These are phyloP conservation scores for Lagodon rhomboides DNA, from an alignment of 2,797 vertebrate genomes.

Conservation along the genomic window DNA sequence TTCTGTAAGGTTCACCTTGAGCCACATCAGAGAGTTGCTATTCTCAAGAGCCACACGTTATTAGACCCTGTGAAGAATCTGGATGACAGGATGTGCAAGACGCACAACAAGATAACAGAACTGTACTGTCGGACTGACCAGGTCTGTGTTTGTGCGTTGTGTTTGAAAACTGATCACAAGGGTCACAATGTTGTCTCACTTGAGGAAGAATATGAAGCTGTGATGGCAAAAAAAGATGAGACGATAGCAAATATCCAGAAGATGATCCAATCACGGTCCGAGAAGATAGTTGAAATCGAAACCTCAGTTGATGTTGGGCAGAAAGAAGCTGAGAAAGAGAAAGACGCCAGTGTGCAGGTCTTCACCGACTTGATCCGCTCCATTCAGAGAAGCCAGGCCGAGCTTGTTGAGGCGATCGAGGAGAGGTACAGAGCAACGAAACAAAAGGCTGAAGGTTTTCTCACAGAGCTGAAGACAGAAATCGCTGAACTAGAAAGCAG, in stretches of 20 bases:
- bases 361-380: conserved; percentile 38
- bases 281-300: conserved; percentile 44
- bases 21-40: too few relatives aligned
- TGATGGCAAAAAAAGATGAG: conserved; percentile 12
- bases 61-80: too few relatives aligned
- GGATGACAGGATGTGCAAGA: too few relatives aligned
- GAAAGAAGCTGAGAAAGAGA: conserved; percentile 22
- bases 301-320: background rate
- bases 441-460: conserved; percentile 34
- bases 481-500: conserved; percentile 40
- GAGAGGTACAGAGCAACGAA: conserved; percentile 23
- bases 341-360: conserved; percentile 24
- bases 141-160: conserved; percentile 37
- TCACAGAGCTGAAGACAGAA: conserved; percentile 50
- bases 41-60: too few relatives aligned
- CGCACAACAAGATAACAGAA: conserved; percentile 44
- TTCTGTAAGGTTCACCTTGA: too few relatives aligned
- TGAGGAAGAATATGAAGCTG: conserved; percentile 52
- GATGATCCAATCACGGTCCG: background rate
- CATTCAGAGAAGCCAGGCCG: conserved; percentile 38
- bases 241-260: conserved; percentile 15
- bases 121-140: conserved; percentile 53
- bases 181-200: conserved; percentile 32
- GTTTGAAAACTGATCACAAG: conserved; percentile 33
- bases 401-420: conserved; percentile 46